Evolutionary conservation across 2,888 invertebrate genomes (phyloP), one percentile per base, ranked within the genome.

Genomic region (Phyto melanocephala): DNA sequence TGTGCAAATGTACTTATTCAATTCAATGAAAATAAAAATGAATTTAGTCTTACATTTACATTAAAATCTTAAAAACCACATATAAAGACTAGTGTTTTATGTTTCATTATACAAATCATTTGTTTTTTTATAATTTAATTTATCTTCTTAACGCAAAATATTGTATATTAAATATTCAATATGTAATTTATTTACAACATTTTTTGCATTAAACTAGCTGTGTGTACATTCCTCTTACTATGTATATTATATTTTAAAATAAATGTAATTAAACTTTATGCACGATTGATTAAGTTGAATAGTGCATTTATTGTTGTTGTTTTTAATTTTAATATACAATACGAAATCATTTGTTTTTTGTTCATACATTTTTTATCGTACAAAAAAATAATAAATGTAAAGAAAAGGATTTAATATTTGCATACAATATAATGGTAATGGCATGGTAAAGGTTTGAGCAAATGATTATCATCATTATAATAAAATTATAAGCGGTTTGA

Each of bases 401-500:
- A 7, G 3, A 40, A 37, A 22, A 62, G 62, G 42, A 65, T 35
- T 35, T 11, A 33, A 42, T 50, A 20, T n/a, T 37, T 50, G 1
- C 37, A n/a, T 35, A 56, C 56, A 47, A 56, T 42, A 65, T 65
- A 24, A 24, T 47, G n/a, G n/a, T 52, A 24, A 76, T 42, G 33
- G 13, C 20, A 54, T 75, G 63, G n/a, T n/a, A 37, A 58, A 67
- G 52, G 42, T 71, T 58, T 72, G 45, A 58, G 50, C 67, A 82
- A 75, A 70, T 77, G 50, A 81, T n/a, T n/a, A n/a, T 79, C 83
- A 86, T 85, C 85, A 86, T 84, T 84, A 86, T 88, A 87, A 87
- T 87, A 86, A 86, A 87, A 87, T 87, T 87, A 87, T 86, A 87
- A 88, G 85, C 86, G 85, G 85, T 86, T 88, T 86, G 87, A 87